These are phyloP conservation scores for Sminthurides bifidus DNA, from an alignment of 1,140 invertebrate genomes.

Conservation along the genomic window DNA sequence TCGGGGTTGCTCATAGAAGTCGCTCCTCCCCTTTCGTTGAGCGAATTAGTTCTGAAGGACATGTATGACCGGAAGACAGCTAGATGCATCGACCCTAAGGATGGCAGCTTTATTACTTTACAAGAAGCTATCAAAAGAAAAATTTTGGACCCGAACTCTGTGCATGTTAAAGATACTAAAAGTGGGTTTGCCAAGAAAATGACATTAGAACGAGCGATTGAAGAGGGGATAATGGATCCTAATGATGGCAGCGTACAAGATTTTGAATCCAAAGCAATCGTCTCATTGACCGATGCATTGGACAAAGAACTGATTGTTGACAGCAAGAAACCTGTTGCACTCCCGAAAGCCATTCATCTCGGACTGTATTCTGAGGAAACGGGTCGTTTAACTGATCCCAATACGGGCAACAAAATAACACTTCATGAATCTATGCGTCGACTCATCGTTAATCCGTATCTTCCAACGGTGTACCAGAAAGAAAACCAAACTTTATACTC, in stretches of 20 bases:
- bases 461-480: conserved; percentile 68
- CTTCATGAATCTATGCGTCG: conserved; percentile 71
- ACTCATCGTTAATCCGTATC: conserved; percentile 61
- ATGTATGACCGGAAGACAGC: conserved; percentile 62
- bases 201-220: conserved; percentile 59
- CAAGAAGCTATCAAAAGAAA: conserved; percentile 58
- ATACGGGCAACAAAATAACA: conserved; percentile 59
- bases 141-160: conserved; percentile 67
- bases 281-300: conserved; percentile 66
- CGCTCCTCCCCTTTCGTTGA: conserved; percentile 64
- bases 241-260: conserved; percentile 58
- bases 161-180: conserved; percentile 67
- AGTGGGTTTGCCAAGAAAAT: conserved; percentile 61
- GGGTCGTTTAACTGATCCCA: conserved; percentile 69
- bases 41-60: conserved; percentile 69
- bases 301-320: conserved; percentile 66
- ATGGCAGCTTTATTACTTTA: conserved; percentile 59
- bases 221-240: conserved; percentile 58
- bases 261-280: conserved; percentile 49
- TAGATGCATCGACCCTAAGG: conserved; percentile 65
- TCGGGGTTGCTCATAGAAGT: conserved; percentile 68
- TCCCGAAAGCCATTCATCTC: conserved; percentile 74
- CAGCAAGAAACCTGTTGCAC: conserved; percentile 63
- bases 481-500: conserved; percentile 53
- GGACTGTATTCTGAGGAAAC: conserved; percentile 66